Evolutionary conservation across 2,797 vertebrate species (phyloP).

Genomic region (Perodicticus potto): DNA sequence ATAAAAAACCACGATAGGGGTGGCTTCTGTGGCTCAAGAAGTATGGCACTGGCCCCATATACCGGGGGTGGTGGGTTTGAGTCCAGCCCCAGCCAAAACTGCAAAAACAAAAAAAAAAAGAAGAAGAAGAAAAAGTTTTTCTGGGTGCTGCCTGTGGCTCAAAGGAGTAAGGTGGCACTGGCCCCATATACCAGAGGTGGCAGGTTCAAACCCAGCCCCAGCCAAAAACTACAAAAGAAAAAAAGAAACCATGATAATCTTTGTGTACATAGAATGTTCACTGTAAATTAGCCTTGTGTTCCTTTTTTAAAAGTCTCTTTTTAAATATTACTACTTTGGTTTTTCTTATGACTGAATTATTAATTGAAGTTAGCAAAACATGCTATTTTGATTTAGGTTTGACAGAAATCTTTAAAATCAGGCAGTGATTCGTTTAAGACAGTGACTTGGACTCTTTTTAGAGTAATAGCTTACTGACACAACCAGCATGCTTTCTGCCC

Average conservation of each 20-base stretch:
- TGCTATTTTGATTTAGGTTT: constrained; percentile 36
- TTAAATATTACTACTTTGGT: constrained; percentile 5
- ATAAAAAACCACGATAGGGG: background rate
- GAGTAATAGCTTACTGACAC: constrained; percentile 66
- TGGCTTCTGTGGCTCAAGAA: too few relatives aligned
- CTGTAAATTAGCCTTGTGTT: background rate
- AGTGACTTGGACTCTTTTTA: constrained; percentile 17
- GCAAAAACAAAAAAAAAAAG: too few relatives aligned
- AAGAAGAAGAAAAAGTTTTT: too few relatives aligned
- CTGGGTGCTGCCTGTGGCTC: too few relatives aligned
- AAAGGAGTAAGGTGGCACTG: too few relatives aligned
- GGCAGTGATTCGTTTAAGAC: background rate
- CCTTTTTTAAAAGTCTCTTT: background rate
- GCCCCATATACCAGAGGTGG: too few relatives aligned
- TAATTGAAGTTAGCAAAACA: background rate
- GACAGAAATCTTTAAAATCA: constrained; percentile 8
- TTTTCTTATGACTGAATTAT: constrained; percentile 11
- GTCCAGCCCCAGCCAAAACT: too few relatives aligned
- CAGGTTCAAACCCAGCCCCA: too few relatives aligned
- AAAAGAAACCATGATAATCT: background rate
- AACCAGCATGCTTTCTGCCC: constrained; percentile 77
- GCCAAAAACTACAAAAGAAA: too few relatives aligned
- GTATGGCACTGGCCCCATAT: too few relatives aligned
- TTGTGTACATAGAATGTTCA: background rate
- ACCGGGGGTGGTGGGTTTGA: too few relatives aligned